Conservation (phyloP, 2,888 invertebrate species). For the Drosophila paramelanica region DNA sequence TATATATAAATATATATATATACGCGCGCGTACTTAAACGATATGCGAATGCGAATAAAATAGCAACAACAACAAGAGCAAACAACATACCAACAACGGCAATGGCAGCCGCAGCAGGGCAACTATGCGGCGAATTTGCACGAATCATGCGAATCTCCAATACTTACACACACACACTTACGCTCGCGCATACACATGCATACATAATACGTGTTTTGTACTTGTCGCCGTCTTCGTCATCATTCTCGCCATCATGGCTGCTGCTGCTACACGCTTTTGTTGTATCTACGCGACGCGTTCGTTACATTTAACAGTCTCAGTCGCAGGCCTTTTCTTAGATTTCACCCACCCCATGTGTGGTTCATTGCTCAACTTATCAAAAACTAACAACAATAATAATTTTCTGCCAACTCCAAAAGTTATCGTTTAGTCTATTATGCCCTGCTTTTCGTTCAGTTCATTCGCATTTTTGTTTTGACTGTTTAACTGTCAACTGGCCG, state of each 20-base stretch:
- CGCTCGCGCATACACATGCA: constrained; percentile 41
- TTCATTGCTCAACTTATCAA: constrained; percentile 10
- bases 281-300: constrained; percentile 53
- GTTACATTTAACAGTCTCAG: constrained; percentile 39
- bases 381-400: constrained; percentile 24
- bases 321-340: constrained; percentile 32
- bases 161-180: constrained; percentile 38
- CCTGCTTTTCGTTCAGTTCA: constrained; percentile 51
- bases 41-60: constrained; percentile 81
- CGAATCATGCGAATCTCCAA: constrained; percentile 82
- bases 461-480: constrained; percentile 79
- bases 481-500: constrained; percentile 54
- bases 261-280: constrained; percentile 40
- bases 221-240: constrained; percentile 78
- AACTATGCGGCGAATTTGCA: constrained; percentile 81
- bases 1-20: constrained; percentile 37
- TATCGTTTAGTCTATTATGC: constrained; percentile 48
- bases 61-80: constrained; percentile 60
- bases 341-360: constrained; percentile 3
- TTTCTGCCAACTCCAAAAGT: constrained; percentile 43
- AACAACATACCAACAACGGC: constrained; percentile 54
- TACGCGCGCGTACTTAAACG: constrained; percentile 56
- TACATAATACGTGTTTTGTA: constrained; percentile 79
- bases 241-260: constrained; percentile 63
- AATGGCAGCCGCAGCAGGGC: constrained; percentile 35